phyloP scores from a whole-genome alignment of 2,113 vertebrate species.

The Apus apus region DNA sequence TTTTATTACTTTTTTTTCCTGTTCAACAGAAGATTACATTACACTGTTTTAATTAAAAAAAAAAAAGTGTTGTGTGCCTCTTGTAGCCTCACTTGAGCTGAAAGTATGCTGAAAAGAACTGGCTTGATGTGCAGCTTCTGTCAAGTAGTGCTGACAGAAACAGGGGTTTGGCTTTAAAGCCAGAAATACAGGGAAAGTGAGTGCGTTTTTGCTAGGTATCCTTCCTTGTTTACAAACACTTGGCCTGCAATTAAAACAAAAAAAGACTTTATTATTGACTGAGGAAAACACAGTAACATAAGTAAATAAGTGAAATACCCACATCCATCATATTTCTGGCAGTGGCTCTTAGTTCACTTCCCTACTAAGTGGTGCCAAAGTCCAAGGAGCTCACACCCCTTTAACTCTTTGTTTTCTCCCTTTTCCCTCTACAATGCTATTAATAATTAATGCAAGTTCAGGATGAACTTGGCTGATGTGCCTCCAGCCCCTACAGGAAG shows the following conservation, averaged over 20 bases:
- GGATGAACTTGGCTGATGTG: background rate
- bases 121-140: background rate
- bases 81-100: background rate
- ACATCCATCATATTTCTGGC: conserved; percentile 42
- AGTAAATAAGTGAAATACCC: conserved; percentile 50
- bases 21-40: background rate
- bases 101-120: background rate
- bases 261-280: background rate
- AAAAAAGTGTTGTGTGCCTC: background rate
- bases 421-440: background rate
- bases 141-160: background rate
- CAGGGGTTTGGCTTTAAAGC: background rate
- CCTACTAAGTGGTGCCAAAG: background rate
- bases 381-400: conserved; percentile 22
- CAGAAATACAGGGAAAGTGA: background rate
- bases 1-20: background rate
- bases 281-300: conserved; percentile 24
- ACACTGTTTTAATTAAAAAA: background rate
- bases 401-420: background rate
- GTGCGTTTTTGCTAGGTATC: background rate
- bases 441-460: background rate
- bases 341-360: conserved; percentile 12
- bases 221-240: conserved; percentile 20
- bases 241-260: background rate
- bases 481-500: background rate